These are phyloP conservation scores for Rallus limicola DNA, from an alignment of 2,113 vertebrate genomes.

Conservation along the genomic window DNA sequence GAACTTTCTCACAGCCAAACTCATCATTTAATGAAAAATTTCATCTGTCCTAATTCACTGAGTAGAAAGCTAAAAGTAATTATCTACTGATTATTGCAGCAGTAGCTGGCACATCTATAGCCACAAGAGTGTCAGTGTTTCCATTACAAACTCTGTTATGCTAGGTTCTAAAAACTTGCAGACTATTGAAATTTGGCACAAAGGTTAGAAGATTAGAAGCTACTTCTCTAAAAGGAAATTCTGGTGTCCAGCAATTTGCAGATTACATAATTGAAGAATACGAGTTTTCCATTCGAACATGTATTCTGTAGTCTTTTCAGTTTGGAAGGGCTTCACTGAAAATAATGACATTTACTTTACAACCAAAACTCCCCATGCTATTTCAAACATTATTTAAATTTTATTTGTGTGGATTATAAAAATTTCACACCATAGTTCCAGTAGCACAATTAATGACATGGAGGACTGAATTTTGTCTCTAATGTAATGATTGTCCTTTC, in stretches of 20 bases:
- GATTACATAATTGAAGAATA: neutral
- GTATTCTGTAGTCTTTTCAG: neutral
- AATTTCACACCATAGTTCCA: neutral
- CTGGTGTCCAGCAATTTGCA: neutral
- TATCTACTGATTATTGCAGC: neutral
- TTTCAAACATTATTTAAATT: neutral
- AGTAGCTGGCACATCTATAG: neutral
- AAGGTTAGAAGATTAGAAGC: neutral
- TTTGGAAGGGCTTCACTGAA: neutral
- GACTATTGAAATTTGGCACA: neutral
- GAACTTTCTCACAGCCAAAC: neutral
- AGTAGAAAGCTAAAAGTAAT: conserved; percentile 4
- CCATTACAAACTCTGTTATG: neutral
- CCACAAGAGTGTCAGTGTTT: neutral
- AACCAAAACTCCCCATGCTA: neutral
- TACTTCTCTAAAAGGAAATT: neutral
- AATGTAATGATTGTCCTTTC: neutral
- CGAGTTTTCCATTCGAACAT: neutral
- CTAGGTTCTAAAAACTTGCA: neutral
- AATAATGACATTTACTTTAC: neutral
- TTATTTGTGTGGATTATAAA: neutral
- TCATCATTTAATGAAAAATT: conserved; percentile 7
- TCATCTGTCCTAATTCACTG: neutral
- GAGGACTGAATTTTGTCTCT: neutral
- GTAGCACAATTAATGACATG: neutral